Evolutionary conservation across 2,797 vertebrate species (phyloP).

Genomic region (Microchirus variegatus): DNA sequence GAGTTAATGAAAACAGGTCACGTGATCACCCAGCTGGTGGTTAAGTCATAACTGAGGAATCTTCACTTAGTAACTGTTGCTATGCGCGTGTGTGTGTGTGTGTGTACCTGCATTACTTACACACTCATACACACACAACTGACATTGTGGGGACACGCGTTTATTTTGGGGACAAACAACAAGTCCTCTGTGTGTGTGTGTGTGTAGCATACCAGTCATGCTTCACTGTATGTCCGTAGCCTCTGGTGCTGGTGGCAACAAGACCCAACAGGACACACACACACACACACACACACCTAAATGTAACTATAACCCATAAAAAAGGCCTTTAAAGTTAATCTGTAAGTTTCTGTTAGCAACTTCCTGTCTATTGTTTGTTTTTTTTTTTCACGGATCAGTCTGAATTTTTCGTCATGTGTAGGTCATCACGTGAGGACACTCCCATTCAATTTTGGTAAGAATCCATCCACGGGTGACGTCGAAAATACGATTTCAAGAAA

Average conservation of each 20-base stretch:
- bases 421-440: no score
- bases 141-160: neutral
- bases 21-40: slow-evolving; percentile 61
- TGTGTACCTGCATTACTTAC: neutral
- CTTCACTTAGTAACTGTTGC: slow-evolving; percentile 58
- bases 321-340: no score
- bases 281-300: slow-evolving; percentile 1
- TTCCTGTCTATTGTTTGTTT: no score
- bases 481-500: no score
- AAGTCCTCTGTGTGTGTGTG: neutral
- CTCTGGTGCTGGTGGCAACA: slow-evolving; percentile 42
- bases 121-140: no score
- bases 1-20: slow-evolving; percentile 52
- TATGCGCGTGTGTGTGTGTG: slow-evolving; percentile 1
- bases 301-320: no score
- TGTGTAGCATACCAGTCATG: slow-evolving; percentile 47
- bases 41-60: slow-evolving; percentile 57
- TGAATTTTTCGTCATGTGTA: no score
- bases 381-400: no score
- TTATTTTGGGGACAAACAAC: neutral
- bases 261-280: slow-evolving; percentile 45
- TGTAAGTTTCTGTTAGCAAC: no score
- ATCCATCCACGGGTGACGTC: no score
- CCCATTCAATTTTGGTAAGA: no score
- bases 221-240: slow-evolving; percentile 5